phyloP scores from a whole-genome alignment of 1,140 invertebrate species.

The Linepithema humile region DNA sequence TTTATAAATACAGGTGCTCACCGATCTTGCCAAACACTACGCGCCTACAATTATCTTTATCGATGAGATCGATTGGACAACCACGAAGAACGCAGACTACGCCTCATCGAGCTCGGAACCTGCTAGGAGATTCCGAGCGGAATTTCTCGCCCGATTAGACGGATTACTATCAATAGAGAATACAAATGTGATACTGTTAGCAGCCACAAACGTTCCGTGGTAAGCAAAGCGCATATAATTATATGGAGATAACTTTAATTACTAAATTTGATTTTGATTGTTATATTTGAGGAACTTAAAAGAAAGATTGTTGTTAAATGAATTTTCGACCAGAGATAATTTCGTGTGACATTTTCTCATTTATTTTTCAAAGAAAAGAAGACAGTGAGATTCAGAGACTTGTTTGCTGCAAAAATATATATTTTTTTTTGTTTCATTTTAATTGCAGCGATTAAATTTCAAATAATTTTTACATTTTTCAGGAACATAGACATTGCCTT shows the following conservation, averaged over 20 bases:
- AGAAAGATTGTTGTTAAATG: neutral
- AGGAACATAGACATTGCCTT: constrained; percentile 96
- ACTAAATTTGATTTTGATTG: neutral
- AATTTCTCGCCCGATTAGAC: constrained; percentile 96
- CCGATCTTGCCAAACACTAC: constrained; percentile 95
- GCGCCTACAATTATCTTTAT: constrained; percentile 98
- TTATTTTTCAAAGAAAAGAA: too few relatives aligned
- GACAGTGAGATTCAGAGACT: too few relatives aligned
- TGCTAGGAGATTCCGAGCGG: constrained; percentile 95
- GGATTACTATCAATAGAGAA: constrained; percentile 87
- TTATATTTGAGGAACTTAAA: neutral
- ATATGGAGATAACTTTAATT: neutral
- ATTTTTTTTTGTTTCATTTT: neutral
- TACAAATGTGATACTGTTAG: constrained; percentile 90
- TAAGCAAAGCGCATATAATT: constrained; percentile 73
- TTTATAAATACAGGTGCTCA: constrained; percentile 87
- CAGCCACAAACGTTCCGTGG: constrained; percentile 97
- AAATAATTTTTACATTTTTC: constrained; percentile 12
- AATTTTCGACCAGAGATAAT: neutral
- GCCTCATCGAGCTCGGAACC: constrained; percentile 93
- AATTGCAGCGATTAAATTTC: neutral
- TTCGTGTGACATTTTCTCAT: too few relatives aligned
- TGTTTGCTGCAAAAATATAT: neutral
- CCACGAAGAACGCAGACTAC: constrained; percentile 87
- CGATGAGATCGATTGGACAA: constrained; percentile 97